phyloP scores from a whole-genome alignment of 2,113 vertebrate genomes.

The Toxostoma redivivum region DNA sequence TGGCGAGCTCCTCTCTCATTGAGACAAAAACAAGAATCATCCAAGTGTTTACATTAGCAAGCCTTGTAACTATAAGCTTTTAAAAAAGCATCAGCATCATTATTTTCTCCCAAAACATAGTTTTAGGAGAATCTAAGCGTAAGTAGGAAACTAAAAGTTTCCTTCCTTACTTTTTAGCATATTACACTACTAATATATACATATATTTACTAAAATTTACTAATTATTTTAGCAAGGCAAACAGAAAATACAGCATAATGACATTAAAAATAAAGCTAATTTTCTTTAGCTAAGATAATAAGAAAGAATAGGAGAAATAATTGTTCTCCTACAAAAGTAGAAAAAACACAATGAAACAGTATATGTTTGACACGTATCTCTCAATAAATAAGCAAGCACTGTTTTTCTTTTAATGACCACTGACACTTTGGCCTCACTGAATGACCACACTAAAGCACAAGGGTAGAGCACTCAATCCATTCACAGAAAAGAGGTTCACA shows the following conservation, averaged over 20 bases:
- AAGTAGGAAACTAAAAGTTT: not conserved
- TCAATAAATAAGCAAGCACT: not conserved
- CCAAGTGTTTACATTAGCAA: not conserved
- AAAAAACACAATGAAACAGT: not conserved
- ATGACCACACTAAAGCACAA: not conserved
- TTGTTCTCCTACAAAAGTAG: not conserved
- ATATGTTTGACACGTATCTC: not conserved
- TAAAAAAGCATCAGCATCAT: not conserved
- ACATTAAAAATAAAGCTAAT: not conserved
- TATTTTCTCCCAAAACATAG: not conserved
- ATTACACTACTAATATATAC: not conserved
- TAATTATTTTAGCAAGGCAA: not conserved
- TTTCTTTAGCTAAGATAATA: not conserved
- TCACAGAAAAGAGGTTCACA: not conserved
- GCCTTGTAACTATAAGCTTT: not conserved
- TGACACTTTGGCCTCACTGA: not conserved
- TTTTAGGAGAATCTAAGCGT: not conserved
- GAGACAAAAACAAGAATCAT: not conserved
- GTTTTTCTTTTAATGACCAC: not conserved
- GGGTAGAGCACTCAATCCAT: not conserved
- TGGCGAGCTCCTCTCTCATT: not conserved
- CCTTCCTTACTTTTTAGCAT: not conserved
- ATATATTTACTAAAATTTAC: not conserved
- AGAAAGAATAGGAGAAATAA: not conserved
- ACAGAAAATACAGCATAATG: not conserved